Conservation (phyloP, 2,797 vertebrate genomes). For the Sebastes hubbsi region DNA sequence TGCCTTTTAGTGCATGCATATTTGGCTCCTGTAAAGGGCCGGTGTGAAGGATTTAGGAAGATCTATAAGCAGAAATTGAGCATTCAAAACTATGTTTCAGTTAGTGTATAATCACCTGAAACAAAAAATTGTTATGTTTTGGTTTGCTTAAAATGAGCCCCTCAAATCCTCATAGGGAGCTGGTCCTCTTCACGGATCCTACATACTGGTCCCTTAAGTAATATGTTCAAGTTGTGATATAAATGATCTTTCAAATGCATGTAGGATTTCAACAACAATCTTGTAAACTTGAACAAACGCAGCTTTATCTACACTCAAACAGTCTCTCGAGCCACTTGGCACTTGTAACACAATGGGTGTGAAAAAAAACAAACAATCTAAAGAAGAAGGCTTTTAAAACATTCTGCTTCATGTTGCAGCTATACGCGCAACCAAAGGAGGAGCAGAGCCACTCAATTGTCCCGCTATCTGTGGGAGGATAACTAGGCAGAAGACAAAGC, state of each 20-base stretch:
- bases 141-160: too few species aligned
- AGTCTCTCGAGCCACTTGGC: not conserved
- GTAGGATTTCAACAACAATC: not conserved
- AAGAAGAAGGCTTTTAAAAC: conserved; percentile 7
- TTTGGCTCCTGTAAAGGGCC: too few species aligned
- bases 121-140: too few species aligned
- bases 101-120: too few species aligned
- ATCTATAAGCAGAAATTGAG: too few species aligned
- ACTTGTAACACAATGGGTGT: not conserved
- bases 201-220: not conserved
- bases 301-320: not conserved
- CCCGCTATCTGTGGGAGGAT: conserved; percentile 25
- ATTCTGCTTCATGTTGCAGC: not conserved
- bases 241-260: not conserved
- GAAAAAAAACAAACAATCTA: not conserved
- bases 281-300: not conserved
- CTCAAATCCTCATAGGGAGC: too few species aligned
- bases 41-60: too few species aligned
- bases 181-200: too few species aligned
- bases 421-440: not conserved
- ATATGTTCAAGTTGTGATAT: not conserved
- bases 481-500: conserved; percentile 51
- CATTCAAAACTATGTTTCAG: too few species aligned
- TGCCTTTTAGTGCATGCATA: too few species aligned
- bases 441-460: not conserved